phyloP scores from a whole-genome alignment of 2,113 vertebrate genomes.

The Galeopterus variegatus region DNA sequence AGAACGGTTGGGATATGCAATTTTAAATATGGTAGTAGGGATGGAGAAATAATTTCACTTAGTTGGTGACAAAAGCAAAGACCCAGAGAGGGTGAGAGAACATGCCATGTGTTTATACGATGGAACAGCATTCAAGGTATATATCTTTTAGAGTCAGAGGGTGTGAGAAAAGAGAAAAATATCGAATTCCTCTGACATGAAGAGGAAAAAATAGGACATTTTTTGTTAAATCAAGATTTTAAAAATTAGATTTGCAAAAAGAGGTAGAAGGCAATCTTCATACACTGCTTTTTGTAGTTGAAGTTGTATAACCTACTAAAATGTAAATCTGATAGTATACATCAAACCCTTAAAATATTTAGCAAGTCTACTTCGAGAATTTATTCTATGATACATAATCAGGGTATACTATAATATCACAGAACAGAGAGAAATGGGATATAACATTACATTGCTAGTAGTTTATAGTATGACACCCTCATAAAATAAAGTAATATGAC shows the following conservation, averaged over 20 bases:
- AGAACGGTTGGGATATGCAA: background rate
- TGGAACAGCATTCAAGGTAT: background rate
- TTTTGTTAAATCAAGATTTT: background rate
- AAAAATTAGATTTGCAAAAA: background rate
- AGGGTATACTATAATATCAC: background rate
- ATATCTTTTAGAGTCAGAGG: background rate
- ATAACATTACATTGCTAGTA: background rate
- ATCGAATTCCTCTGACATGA: background rate
- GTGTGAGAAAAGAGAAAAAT: background rate
- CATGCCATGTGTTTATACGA: background rate
- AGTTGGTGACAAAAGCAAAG: background rate
- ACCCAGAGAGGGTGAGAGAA: background rate
- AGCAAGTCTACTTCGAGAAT: background rate
- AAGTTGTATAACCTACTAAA: background rate
- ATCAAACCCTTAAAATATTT: background rate
- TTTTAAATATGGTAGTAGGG: background rate
- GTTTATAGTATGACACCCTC: background rate
- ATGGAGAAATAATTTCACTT: background rate
- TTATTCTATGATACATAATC: background rate
- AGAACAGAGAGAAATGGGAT: slow-evolving; percentile 23
- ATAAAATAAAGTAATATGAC: background rate
- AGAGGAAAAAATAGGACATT: background rate
- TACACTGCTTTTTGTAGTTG: background rate
- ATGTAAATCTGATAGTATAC: background rate
- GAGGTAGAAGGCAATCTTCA: background rate